Evolutionary conservation across 2,797 vertebrate species (phyloP).

Genomic region (Gymnocypris eckloni): DNA sequence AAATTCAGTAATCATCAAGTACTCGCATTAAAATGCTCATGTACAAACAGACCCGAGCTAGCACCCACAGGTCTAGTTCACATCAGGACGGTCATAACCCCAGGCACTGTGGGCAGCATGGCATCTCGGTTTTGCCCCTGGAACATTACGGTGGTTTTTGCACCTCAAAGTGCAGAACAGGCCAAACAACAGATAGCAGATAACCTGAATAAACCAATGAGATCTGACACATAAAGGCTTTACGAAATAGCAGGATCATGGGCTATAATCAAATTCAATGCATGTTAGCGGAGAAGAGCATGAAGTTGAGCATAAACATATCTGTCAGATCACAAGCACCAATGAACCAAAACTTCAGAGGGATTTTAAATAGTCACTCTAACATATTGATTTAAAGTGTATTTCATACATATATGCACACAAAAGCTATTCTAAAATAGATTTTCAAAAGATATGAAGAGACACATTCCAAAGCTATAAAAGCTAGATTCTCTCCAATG

Average conservation of each 20-base stretch:
- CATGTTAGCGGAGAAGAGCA: background rate
- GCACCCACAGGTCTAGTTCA: slow-evolving; percentile 48
- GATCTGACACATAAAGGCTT: slow-evolving; percentile 42
- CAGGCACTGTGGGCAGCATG: slow-evolving; percentile 49
- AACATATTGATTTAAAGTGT: background rate
- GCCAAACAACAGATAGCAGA: slow-evolving; percentile 36
- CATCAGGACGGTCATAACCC: slow-evolving; percentile 47
- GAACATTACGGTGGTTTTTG: slow-evolving; percentile 59
- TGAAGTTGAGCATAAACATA: background rate
- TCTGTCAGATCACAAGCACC: background rate
- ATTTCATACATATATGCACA: slow-evolving; percentile 3
- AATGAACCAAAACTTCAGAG: slow-evolving; percentile 15
- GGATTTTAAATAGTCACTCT: slow-evolving; percentile 5
- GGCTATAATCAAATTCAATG: slow-evolving; percentile 5
- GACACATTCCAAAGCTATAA: background rate
- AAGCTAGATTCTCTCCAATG: background rate
- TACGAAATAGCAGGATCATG: background rate
- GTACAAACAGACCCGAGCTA: slow-evolving; percentile 33
- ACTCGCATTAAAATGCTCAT: slow-evolving; percentile 26
- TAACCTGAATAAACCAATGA: slow-evolving; percentile 45
- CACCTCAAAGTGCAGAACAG: slow-evolving; percentile 49
- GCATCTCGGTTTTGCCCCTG: slow-evolving; percentile 50
- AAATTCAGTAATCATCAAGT: background rate
- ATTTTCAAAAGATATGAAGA: slow-evolving; percentile 4
- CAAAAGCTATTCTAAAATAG: background rate